These are phyloP conservation scores for Lathamus discolor DNA, from an alignment of 2,113 vertebrate genomes.

Conservation along the genomic window DNA sequence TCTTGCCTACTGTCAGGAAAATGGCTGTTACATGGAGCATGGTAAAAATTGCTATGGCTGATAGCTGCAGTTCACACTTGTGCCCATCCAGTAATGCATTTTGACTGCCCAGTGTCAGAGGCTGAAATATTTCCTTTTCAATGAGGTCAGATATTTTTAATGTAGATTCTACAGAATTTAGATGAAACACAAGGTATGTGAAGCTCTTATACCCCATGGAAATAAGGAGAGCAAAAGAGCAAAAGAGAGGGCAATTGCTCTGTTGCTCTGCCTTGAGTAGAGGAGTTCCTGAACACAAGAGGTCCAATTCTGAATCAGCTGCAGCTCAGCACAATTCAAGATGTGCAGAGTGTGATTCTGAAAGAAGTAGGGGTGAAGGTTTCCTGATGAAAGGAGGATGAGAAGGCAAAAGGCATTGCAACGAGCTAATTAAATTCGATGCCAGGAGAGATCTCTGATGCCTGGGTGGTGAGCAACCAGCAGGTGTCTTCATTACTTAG, in stretches of 20 bases:
- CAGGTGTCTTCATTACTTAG: slow-evolving; percentile 63
- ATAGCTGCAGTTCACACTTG: not conserved
- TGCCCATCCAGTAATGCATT: not conserved
- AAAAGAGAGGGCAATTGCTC: slow-evolving; percentile 12
- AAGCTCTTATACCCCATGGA: not conserved
- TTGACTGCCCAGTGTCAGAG: not conserved
- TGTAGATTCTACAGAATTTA: not conserved
- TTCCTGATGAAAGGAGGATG: slow-evolving; percentile 27
- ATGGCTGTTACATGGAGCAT: not conserved
- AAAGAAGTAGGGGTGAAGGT: slow-evolving; percentile 17
- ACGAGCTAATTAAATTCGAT: slow-evolving; percentile 44
- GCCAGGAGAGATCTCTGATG: slow-evolving; percentile 45
- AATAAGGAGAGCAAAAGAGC: not conserved
- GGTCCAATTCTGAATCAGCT: not conserved
- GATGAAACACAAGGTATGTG: not conserved
- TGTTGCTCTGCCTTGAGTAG: not conserved
- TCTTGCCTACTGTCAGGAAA: not conserved
- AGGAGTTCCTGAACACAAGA: not conserved
- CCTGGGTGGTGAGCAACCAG: slow-evolving; percentile 48
- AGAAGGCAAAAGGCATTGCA: slow-evolving; percentile 37
- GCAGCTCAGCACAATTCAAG: not conserved
- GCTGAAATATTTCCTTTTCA: not conserved
- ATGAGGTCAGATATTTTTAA: slow-evolving; percentile 17
- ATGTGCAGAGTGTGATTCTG: not conserved
- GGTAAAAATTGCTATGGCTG: not conserved